Evolutionary conservation across 2,113 vertebrate genomes (phyloP).

Genomic region (Sigmodon hispidus): DNA sequence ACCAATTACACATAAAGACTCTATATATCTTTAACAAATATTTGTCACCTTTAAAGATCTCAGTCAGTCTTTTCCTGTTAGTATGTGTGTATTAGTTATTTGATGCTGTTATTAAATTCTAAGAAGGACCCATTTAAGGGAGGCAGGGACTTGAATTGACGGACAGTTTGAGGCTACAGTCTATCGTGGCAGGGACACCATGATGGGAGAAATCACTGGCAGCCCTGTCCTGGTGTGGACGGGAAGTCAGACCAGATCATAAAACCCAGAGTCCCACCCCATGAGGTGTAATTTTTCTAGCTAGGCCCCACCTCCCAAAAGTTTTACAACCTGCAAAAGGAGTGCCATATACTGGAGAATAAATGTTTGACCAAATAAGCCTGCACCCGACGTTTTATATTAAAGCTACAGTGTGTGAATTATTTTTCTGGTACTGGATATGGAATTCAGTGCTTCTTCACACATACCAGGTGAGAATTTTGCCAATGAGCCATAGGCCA

Average conservation of each 20-base stretch:
- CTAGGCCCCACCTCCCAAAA: neutral
- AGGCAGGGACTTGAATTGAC: neutral
- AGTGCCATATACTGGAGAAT: neutral
- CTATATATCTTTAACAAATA: neutral
- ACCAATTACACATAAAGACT: neutral
- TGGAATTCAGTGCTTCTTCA: neutral
- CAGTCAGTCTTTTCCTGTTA: neutral
- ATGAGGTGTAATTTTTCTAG: neutral
- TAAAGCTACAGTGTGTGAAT: neutral
- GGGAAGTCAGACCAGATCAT: neutral
- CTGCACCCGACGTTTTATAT: neutral
- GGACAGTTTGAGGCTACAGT: neutral
- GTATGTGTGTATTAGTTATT: neutral
- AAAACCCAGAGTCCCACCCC: neutral
- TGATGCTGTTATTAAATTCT: neutral
- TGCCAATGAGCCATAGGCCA: neutral
- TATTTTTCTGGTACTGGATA: neutral
- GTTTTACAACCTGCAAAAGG: neutral
- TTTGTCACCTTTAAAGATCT: neutral
- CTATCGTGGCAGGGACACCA: neutral
- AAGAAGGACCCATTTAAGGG: neutral
- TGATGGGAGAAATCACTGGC: neutral
- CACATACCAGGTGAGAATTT: neutral
- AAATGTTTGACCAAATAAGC: neutral
- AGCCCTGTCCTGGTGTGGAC: neutral